Evolutionary conservation across 2,113 vertebrate species (phyloP), one percentile per base, ranked within the genome.

Genomic region (Hydropotes inermis): DNA sequence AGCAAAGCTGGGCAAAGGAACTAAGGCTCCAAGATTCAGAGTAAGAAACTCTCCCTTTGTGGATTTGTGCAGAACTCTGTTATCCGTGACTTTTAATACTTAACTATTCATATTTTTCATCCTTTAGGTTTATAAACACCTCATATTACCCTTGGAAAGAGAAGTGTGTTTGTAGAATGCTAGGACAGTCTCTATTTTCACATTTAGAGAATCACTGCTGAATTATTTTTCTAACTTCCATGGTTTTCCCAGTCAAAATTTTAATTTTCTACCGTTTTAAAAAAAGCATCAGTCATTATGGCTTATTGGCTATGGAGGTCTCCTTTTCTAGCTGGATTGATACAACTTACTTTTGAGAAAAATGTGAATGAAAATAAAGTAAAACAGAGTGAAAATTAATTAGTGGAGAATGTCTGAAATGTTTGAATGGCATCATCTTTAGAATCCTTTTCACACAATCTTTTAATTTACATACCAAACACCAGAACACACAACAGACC

Each of bases 391-490:
- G 39, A 87, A 55, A 96, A 39, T 87, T 79, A 97, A 28, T 87
- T 94, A 88, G 82, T 87, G 67, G 78, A 86, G 60, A 96, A 89
- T 39, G 39, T 94, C 58, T 85, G 86, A 95, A 97, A 96, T 84
- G 28, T 14, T 60, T 86, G 70, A 55, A 25, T 84, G 82, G 52
- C 79, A 84, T 89, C 30, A 57, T 96, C 76, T 45, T 78, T 90
- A 97, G 39, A 43, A 36, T 61, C 91, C 76, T 15, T 87, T 16
- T 19, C 47, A 83, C 50, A 96, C 52, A 89, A 52, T 60, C 87
- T 97, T 50, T 76, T 78, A 61, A 92, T 97, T 90, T 97, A 94
- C 95, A 97, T 97, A 84, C 87, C 47, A 50, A 12, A 97, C 97
- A 97, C 82, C 36, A 43, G 87, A 88, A 93, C 30, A 98, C 33